Evolutionary conservation across 2,797 vertebrate species (phyloP).

Genomic region (Gymnopithys bicolor): DNA sequence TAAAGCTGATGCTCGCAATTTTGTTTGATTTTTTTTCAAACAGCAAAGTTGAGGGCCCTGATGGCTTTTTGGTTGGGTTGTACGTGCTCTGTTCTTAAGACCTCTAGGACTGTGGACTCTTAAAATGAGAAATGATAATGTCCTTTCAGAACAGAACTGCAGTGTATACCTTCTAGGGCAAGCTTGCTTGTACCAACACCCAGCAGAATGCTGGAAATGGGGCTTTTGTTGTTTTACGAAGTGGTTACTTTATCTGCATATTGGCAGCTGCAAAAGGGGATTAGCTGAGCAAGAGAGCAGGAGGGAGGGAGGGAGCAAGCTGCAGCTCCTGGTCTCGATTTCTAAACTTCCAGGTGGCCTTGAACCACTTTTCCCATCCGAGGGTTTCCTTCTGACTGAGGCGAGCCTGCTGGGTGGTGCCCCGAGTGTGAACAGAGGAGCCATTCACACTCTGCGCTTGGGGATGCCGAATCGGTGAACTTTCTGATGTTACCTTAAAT

Average conservation of each 20-base stretch:
- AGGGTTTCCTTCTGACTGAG: neutral
- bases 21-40: neutral
- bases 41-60: neutral
- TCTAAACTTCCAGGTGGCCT: neutral
- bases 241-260: neutral
- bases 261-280: neutral
- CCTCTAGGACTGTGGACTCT: neutral
- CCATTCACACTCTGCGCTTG: neutral
- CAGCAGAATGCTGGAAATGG: neutral
- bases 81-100: neutral
- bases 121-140: neutral
- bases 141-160: neutral
- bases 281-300: neutral
- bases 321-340: neutral
- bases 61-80: neutral
- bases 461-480: neutral
- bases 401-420: neutral
- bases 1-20: neutral
- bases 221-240: neutral
- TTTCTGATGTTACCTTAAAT: constrained; percentile 38
- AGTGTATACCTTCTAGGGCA: neutral
- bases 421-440: neutral
- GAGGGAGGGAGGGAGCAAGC: neutral
- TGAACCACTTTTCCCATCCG: neutral
- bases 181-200: neutral